Evolutionary conservation across 2,888 invertebrate species (phyloP), one percentile per base, ranked within the genome.

Genomic region (Volucella zonaria): DNA sequence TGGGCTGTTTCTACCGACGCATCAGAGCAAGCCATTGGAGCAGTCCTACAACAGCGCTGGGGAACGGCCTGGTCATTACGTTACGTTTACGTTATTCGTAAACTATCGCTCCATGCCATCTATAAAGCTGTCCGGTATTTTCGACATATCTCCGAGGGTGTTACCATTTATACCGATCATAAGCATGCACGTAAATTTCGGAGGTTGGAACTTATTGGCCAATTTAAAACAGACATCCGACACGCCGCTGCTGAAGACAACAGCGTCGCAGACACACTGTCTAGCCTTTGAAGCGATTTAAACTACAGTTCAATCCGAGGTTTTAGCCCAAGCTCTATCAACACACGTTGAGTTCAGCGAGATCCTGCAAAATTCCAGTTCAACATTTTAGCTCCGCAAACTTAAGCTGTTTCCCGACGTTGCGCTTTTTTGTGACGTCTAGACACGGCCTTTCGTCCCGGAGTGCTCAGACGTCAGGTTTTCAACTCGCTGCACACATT

Each of bases 11-110:
- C 2, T 23, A 4, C 58, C 15, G 38, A 58, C 31, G 54, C 67
- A 67, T 54, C 67, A 31, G 51, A 66, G 14, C 42, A 56, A 56
- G 68, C 68, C 1, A 68, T 68, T 8, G 68, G 58, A 70, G 70
- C 70, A 56, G 54, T 70, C 0, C 14, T 58, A 1, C 43, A 59
- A 14, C 43, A 62, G 31, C 31, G 62, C 12, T n/a, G 9, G 2
- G 9, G 2, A 9, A 49, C 12, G 8, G n/a, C 4, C 2, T 67
- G 76, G 68, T 51, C 52, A n/a, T n/a, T n/a, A n/a, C n/a, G n/a
- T n/a, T n/a, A n/a, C n/a, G n/a, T n/a, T n/a, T n/a, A n/a, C n/a
- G n/a, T 59, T 31, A 74, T 54, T 11, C 62, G 47, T 8, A 74
- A 74, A 8, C 45, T 62, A 10, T 45, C 56, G n/a, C n/a, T n/a